Base-by-base conservation (phyloP, 1,140 invertebrate species). In the Cyclargus thomasi region DNA sequence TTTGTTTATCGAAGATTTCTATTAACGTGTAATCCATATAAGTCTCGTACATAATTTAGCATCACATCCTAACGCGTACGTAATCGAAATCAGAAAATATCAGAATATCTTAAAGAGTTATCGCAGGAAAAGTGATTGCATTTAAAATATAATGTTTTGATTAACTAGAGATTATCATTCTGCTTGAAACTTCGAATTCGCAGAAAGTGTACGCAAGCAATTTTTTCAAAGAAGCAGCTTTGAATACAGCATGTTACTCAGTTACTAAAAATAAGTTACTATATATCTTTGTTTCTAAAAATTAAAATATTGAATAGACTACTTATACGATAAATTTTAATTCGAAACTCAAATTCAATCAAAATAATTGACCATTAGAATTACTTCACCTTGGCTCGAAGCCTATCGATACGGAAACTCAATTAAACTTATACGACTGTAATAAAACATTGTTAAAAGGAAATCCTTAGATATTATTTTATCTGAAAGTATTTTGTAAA, bases 121-220 rank as follows among this genome's bases (percentile, higher is more conserved):
- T 84, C 83, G 72, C 75, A 78, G 75, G 74, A 80, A 75, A 81
- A 80, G 68, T 79, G 83, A 86, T 83, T 82, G 85, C 83, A 87
- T 83, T 85, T 86, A 76, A 79, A 86, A 85, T 83, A 76, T 74
- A 68, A 69, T 68, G 72, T 75, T 71, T 22, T 23, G 21, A 47
- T 16, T 47, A 47, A 8, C 14, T 16, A 14, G 14, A 47, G 11
- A 39, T 7, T 29, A 4, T 29, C 8, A 14, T 47, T 47, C 11
- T 14, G 8, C 14, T 14, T 14, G 0, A 0, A 47, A 47, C 10
- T 47, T 47, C 14, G 6, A 47, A 47, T 47, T 47, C 39, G 3
- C 14, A 47, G 14, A 14, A 16, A 47, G 39, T 47, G 2, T 47
- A 2, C 14, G 39, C 23, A 29, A 8, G 29, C 1, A 6, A 2